Evolutionary conservation across 2,113 vertebrate species (phyloP), one percentile per base, ranked within the genome.

Genomic region (human): DNA sequence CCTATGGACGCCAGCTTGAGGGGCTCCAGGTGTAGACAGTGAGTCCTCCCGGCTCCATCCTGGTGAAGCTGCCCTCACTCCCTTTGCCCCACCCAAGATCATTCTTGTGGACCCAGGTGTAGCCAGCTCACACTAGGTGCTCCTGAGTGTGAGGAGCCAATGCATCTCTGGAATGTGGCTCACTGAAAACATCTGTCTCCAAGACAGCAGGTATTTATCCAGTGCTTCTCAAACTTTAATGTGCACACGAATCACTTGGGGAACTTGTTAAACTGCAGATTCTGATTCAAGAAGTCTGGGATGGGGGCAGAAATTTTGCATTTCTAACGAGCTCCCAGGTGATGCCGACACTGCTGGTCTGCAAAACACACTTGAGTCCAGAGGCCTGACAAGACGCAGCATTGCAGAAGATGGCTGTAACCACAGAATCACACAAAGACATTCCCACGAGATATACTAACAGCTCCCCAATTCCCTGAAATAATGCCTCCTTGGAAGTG

Each of bases 11-110:
- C 43, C 55, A 11, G 38, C 32, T 12, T 17, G 8, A 17, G 43
- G 17, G 27, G 18, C 38, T 61, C 40, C 22, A 5, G 18, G 18
- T 72, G 8, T 18, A 45, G 50, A n/a, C 0, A 0, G n/a, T 22
- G 22, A 76, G n/a, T 57, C 35, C 9, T 35, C 68, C 52, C 30
- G 38, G 50, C 66, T n/a, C 30, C 30, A 12, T 52, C 32, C 35
- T 0, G 1, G 11, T 0, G 6, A 89, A 45, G 72, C 5, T 32
- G 50, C 25, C 13, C 50, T 96, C 72, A 27, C 16, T 38, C 55
- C 57, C 30, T 35, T 25, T 57, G 45, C 20, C 43, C 55, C 4
- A 17, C 27, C 5, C 48, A n/a, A 38, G 45, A 10, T 0, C 30
- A 2, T 17, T 52, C 66, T 68, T 38, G 25, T 64, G 59, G n/a